A percentile compares a stretch with the other conserved stretches of the same genome.
Conservation (phyloP, 2,113 vertebrate species). For the western clawed frog (Xenopus tropicalis) region DNA sequence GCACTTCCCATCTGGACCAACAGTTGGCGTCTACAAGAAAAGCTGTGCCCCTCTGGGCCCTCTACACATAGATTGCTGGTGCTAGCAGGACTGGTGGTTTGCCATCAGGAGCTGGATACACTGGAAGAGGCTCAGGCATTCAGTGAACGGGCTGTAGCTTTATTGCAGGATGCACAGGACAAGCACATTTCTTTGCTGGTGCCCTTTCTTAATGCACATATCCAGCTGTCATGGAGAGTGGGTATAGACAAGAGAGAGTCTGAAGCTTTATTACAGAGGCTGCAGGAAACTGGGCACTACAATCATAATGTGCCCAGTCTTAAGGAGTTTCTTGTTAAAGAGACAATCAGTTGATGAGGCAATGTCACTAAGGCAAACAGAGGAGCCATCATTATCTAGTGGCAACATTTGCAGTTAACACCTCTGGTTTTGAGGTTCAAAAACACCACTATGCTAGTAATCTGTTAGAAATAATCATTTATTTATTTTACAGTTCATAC, state of each 20-base stretch:
- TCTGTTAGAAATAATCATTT: no score
- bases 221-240: slow-evolving; percentile 87
- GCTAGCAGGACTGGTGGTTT: slow-evolving; percentile 75
- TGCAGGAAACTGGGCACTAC: slow-evolving; percentile 68
- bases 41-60: slow-evolving; percentile 58
- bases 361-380: background rate
- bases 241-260: slow-evolving; percentile 82
- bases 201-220: slow-evolving; percentile 75
- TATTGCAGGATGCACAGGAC: slow-evolving; percentile 57
- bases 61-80: slow-evolving; percentile 75
- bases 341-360: slow-evolving; percentile 46
- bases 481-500: background rate
- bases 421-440: no score
- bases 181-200: slow-evolving; percentile 72
- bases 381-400: background rate
- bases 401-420: background rate
- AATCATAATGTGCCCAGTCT: slow-evolving; percentile 71
- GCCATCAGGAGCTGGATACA: slow-evolving; percentile 84
- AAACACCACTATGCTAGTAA: no score
- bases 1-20: slow-evolving; percentile 81
- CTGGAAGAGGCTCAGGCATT: slow-evolving; percentile 75
- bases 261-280: slow-evolving; percentile 73
- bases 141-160: slow-evolving; percentile 77
- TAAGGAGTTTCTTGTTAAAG: slow-evolving; percentile 83
- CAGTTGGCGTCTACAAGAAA: slow-evolving; percentile 79